Evolutionary conservation across 2,888 invertebrate species (phyloP), one percentile per base, ranked within the genome.

Genomic region (Saturnia japonica): DNA sequence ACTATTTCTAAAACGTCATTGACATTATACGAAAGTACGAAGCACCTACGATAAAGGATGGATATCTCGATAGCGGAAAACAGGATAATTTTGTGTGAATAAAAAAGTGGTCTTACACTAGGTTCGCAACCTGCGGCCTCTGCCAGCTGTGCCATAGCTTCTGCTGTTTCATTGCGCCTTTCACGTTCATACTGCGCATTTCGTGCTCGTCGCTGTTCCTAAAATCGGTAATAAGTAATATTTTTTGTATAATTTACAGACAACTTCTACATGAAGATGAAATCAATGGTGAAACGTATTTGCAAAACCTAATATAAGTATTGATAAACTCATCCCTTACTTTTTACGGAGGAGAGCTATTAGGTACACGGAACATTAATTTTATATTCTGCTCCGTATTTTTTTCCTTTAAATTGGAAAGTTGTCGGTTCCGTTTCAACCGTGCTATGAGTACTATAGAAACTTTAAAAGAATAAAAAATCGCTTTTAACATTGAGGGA

Each of bases 151-250:
- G 74, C 67, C 76, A 85, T 81, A 0, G 83, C 85, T 28, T 82
- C 80, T 2, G 88, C 80, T 1, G 78, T 80, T 66, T 85, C 85
- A 34, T 77, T 74, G 14, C 88, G 80, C 16, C 88, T 78, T 75
- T 86, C 85, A 47, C 84, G 79, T 71, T 88, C 88, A 62, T 88
- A 89, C 8, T 78, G 82, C 0, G 88, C 85, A 45, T 88, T 89
- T 12, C 88, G 82, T 1, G 86, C 85, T 2, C 87, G 83, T 1
- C 84, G 74, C 69, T 89, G 84, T 47, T 80, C 82, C 88, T 89
- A 11, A 43, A 72, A 71, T 0, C 6, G n/a, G 34, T 28, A 69
- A 60, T 12, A n/a, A n/a, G 22, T 28, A n/a, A n/a, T 9, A 11
- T 25, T 43, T 42, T 22, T 34, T 11, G 16, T 1, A 47, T 68